Base-by-base conservation (phyloP, 2,113 vertebrate species). In the Neolamprologus falcicula region DNA sequence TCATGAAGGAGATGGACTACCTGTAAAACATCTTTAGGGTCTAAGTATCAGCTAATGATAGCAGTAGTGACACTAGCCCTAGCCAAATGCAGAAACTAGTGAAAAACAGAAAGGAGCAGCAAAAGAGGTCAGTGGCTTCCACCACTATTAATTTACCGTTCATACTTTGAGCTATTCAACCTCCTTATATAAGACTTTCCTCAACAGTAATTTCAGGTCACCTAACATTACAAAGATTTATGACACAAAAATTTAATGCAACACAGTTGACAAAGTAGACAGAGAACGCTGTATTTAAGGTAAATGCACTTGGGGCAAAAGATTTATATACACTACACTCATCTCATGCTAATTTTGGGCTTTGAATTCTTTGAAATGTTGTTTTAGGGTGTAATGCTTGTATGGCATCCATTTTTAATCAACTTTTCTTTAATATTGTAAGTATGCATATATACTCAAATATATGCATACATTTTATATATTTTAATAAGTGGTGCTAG, bases 151-250 rank as follows among this genome's bases (percentile, higher is more conserved):
- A 63, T 63, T n/a, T 35, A 63, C 59, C 4, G 0, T 35, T 63
- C 31, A 2, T 63, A 35, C 0, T 63, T 63, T 63, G 31, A 11
- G 59, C 59, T 63, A 63, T 35, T 35, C 59, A 63, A n/a, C 59
- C 59, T 63, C 59, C 1, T 63, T n/a, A 63, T 63, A n/a, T n/a
- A 63, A 63, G 59, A 63, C 59, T 63, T 63, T 63, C 31, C 59
- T 12, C 31, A 0, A 63, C 31, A 63, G 17, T 63, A 63, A 63
- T 19, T 7, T 63, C 6, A n/a, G 31, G 59, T 35, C 59, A n/a
- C 31, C 31, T 63, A 63, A 63, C 59, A 63, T 35, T 63, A n/a
- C 31, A 63, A 63, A n/a, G 59, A 63, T 35, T 63, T 63, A 63
- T 35, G 17, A 63, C 17, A 35, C 59, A 63, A 35, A 63, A 2